Evolutionary conservation across 2,113 vertebrate genomes (phyloP).

Genomic region (Malurus alboscapulatus): DNA sequence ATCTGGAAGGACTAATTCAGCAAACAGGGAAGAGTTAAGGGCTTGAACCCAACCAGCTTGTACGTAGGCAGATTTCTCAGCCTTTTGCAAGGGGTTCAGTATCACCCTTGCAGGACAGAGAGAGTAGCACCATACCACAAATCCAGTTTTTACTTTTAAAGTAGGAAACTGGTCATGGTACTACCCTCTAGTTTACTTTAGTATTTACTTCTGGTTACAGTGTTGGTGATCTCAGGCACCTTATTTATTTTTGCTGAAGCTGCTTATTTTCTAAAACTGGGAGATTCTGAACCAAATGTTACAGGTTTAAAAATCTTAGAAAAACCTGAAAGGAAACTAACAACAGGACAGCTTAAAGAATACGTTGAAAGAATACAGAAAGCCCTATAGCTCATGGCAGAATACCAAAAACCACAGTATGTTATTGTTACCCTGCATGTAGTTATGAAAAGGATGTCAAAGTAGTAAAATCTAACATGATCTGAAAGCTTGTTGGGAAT

Average conservation of each 20-base stretch:
- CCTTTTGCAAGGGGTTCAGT: neutral
- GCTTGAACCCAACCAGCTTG: neutral
- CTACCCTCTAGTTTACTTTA: neutral
- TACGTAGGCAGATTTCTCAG: neutral
- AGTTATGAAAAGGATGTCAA: neutral
- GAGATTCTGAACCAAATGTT: neutral
- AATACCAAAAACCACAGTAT: neutral
- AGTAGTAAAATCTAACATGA: neutral
- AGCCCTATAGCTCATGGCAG: neutral
- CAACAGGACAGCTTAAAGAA: neutral
- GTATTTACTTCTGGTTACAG: neutral
- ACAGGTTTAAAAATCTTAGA: neutral
- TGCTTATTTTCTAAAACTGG: neutral
- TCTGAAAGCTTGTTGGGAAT: neutral
- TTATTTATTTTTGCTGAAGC: neutral
- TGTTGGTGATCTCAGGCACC: neutral
- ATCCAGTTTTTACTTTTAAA: neutral
- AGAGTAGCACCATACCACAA: neutral
- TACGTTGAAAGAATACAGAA: neutral
- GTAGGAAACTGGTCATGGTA: neutral
- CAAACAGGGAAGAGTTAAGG: neutral
- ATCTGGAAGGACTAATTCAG: neutral
- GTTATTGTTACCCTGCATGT: neutral
- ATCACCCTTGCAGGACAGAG: neutral
- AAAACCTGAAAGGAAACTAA: neutral